Base-by-base conservation (phyloP, 2,797 vertebrate genomes). In the Hippopotamyrus pictus region DNA sequence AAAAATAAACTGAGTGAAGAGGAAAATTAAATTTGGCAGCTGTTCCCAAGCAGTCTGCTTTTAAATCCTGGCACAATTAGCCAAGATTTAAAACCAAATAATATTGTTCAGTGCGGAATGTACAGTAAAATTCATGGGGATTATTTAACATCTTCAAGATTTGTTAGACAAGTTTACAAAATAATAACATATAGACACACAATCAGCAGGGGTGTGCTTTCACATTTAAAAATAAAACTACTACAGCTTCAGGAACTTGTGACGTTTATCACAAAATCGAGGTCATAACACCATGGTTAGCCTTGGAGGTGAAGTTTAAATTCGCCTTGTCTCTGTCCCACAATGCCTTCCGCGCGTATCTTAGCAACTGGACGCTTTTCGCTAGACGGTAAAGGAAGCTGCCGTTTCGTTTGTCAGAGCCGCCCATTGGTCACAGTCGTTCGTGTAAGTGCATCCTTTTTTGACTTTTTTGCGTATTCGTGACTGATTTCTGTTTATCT, bases 341-440 rank as follows among this genome's bases (percentile, higher is more conserved):
- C 22, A 73, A 46, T 46, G 6, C 59, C 62, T 25, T 53, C 33
- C 14, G 41, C 6, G 5, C 83, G 89, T 90, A 76, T 88, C 89
- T 54, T 88, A 88, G 89, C 89, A 90, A 90, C 89, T 33, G 44
- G 88, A 90, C 62, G 89, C 89, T 86, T 86, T 73, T 86, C 3
- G 22, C 12, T 85, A n/a, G 41, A 44, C 33, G 1, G 51, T 48
- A 59, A 76, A 57, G 53, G 69, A 51, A 19, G 22, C 48, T 19
- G 14, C 51, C 1, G 11, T 57, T 88, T 14, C 62, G 25, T 69
- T 69, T 33, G 62, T 29, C 62, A 17, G 37, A 76, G 33, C 73
- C 6, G 5, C 14, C 6, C 29, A 1, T 37, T 6, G 5, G 73
- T 44, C 3, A 44, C 37, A 41, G 19, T n/a, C 37, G 33, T 79